Percentiles rank a stretch among this genome's conserved stretches.
Conservation (phyloP, 2,113 vertebrate species). For the Rallus limicola region DNA sequence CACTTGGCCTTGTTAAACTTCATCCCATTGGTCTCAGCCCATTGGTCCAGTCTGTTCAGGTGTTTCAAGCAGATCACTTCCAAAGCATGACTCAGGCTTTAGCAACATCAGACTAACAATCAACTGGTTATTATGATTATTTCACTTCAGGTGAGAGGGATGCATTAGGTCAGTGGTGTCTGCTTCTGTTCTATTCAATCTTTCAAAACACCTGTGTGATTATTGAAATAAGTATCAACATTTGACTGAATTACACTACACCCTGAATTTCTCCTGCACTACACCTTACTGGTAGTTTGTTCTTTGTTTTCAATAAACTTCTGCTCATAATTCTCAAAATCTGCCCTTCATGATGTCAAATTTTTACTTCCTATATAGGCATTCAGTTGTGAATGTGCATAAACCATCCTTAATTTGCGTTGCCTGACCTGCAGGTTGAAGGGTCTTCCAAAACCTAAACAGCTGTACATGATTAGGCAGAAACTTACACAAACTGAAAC, state of each 20-base stretch:
- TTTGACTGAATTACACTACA: background rate
- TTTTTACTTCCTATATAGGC: background rate
- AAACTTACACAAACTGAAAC: background rate
- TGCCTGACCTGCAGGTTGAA: background rate
- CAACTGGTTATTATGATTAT: background rate
- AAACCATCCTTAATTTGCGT: background rate
- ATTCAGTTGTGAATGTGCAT: background rate
- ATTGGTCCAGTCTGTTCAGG: too few relatives aligned
- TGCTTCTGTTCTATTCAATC: background rate
- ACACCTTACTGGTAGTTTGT: accelerated
- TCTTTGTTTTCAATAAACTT: background rate
- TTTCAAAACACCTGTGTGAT: background rate
- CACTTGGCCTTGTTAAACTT: too few relatives aligned
- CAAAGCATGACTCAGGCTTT: background rate
- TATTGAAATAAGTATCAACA: background rate
- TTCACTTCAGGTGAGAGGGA: background rate
- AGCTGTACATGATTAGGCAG: accelerated
- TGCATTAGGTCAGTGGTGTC: background rate
- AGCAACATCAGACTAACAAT: background rate
- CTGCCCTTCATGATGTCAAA: background rate
- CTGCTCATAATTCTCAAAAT: background rate
- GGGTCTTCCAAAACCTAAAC: background rate
- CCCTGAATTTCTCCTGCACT: background rate
- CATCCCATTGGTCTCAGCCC: too few relatives aligned
- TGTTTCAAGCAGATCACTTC: too few relatives aligned